These are phyloP conservation scores for Drosophila anomalata DNA, from an alignment of 2,888 invertebrate species.

Conservation along the genomic window DNA sequence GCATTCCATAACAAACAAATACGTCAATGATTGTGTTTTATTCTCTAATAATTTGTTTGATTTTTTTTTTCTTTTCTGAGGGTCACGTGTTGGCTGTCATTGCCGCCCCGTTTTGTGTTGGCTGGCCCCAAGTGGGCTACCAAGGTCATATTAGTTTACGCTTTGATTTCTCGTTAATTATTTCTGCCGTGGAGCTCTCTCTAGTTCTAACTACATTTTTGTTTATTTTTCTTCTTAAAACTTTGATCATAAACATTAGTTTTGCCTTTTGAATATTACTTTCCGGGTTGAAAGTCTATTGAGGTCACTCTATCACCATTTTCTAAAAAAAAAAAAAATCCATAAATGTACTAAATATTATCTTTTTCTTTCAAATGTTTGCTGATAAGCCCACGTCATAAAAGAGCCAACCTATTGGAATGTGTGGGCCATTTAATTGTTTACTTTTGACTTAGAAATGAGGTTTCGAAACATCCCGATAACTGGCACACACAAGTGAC, in stretches of 20 bases:
- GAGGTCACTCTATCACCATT: background rate
- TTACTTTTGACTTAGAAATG: constrained; percentile 30
- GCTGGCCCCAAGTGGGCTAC: constrained; percentile 30
- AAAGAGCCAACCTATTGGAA: constrained; percentile 42
- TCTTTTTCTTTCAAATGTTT: background rate
- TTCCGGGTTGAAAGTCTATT: constrained; percentile 14
- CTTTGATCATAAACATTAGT: background rate
- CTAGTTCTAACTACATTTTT: constrained; percentile 6
- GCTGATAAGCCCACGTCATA: background rate
- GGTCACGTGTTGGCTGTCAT: constrained; percentile 58
- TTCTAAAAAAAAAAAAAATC: background rate
- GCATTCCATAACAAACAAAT: background rate
- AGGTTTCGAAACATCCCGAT: constrained; percentile 40
- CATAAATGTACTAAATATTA: constrained; percentile 3
- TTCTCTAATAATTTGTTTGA: constrained; percentile 15
- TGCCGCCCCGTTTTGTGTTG: constrained; percentile 31
- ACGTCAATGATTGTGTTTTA: constrained; percentile 1
- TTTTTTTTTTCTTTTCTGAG: constrained; percentile 28
- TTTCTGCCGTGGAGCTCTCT: constrained; percentile 23
- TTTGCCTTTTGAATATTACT: background rate
- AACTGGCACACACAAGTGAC: constrained; percentile 59
- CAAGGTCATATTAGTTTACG: constrained; percentile 70
- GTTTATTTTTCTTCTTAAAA: constrained; percentile 10
- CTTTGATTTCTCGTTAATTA: constrained; percentile 72
- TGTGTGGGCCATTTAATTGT: constrained; percentile 37